These are phyloP conservation scores for Noturus placidus DNA, from an alignment of 2,113 vertebrate genomes.

Conservation along the genomic window DNA sequence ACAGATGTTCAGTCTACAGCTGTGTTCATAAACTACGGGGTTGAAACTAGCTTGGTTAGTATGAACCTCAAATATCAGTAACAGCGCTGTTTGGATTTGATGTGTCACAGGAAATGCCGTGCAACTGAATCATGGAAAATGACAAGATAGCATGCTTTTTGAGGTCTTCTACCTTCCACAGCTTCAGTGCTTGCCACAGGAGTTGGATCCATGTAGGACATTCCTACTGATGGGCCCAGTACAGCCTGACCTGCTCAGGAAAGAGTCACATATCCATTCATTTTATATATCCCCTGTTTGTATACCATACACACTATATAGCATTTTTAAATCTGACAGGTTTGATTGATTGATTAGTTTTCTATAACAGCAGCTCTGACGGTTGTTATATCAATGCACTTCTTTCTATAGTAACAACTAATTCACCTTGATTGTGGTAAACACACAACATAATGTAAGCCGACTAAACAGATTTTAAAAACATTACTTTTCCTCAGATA, in stretches of 20 bases:
- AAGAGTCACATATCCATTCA: background rate
- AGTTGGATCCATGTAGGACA: conserved; percentile 64
- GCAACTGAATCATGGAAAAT: background rate
- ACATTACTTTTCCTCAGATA: background rate
- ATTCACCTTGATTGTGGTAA: too few relatives aligned
- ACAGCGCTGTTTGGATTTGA: too few relatives aligned
- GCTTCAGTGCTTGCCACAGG: conserved; percentile 72
- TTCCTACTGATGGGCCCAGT: conserved; percentile 51
- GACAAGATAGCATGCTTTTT: background rate
- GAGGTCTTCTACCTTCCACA: conserved; percentile 75
- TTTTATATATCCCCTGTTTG: background rate
- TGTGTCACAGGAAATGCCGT: background rate
- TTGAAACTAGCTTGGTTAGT: background rate
- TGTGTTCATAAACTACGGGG: background rate
- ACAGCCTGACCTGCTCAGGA: conserved; percentile 50
- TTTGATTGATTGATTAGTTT: background rate
- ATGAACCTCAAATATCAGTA: background rate
- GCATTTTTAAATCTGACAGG: background rate
- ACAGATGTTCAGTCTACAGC: background rate
- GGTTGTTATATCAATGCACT: background rate
- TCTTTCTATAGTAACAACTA: background rate
- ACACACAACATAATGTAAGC: background rate
- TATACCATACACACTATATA: background rate
- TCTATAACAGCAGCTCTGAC: background rate
- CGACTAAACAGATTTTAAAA: background rate